Evolutionary conservation across 1,140 invertebrate species (phyloP).

Genomic region (Carcinoscorpius rotundicauda): DNA sequence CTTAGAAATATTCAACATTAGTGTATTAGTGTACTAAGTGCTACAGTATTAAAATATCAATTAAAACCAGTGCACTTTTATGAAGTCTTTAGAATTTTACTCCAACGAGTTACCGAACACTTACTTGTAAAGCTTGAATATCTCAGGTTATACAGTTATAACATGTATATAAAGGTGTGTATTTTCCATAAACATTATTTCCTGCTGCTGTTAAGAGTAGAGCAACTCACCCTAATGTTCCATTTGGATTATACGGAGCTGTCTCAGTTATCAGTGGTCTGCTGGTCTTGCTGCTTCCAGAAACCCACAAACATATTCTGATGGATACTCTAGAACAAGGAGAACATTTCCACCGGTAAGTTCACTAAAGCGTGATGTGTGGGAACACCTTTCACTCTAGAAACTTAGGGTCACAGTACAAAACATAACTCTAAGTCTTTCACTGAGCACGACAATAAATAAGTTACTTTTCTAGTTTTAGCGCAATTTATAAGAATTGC

Average conservation of each 20-base stretch:
- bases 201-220: slow-evolving; percentile 9
- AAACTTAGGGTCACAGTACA: no score
- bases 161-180: not conserved
- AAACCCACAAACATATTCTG: slow-evolving; percentile 36
- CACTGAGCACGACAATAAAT: no score
- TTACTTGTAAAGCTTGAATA: not conserved
- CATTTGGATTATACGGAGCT: slow-evolving; percentile 70
- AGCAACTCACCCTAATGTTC: slow-evolving; percentile 35
- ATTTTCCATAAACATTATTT: not conserved
- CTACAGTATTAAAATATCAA: not conserved
- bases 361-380: no score
- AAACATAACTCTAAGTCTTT: no score
- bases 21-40: no score
- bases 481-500: no score
- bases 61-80: not conserved
- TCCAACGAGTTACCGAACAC: not conserved
- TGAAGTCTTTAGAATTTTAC: not conserved
- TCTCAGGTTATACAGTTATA: not conserved
- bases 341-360: no score
- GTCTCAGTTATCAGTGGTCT: slow-evolving; percentile 67
- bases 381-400: no score
- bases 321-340: no score
- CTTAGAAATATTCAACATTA: not conserved
- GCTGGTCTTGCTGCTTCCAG: slow-evolving; percentile 65
- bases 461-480: no score